These are phyloP conservation scores for Ethmia dodecea DNA, from an alignment of 2,888 invertebrate species.

Conservation along the genomic window DNA sequence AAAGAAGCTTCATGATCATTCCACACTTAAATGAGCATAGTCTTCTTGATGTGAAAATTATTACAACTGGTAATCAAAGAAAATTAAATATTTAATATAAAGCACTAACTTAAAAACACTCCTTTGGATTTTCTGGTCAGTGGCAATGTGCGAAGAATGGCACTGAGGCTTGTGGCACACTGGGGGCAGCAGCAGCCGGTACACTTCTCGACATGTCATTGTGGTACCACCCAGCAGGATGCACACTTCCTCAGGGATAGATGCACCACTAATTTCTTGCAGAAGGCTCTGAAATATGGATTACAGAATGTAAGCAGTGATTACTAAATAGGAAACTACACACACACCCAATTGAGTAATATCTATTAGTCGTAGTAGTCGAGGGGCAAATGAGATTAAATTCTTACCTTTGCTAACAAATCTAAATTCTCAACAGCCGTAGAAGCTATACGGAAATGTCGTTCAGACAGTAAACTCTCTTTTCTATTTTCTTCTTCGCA, in stretches of 20 bases:
- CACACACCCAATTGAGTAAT: no score
- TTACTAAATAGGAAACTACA: no score
- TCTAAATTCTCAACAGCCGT: slow-evolving; percentile 64
- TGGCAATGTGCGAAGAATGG: slow-evolving; percentile 52
- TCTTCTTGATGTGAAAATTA: no score
- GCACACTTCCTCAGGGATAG: slow-evolving; percentile 62
- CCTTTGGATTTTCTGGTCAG: slow-evolving; percentile 57
- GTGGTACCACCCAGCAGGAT: slow-evolving; percentile 59
- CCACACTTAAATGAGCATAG: no score
- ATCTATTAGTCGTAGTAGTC: no score
- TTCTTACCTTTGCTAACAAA: slow-evolving; percentile 59
- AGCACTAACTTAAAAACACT: slow-evolving; percentile 60
- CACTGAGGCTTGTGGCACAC: slow-evolving; percentile 61
- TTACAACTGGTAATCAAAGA: no score
- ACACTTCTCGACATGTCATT: slow-evolving; percentile 60
- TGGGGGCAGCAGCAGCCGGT: slow-evolving; percentile 52
- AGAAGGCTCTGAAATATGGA: slow-evolving; percentile 46
- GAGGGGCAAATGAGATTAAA: no score
- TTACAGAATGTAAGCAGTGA: background rate
- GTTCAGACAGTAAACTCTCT: slow-evolving; percentile 57
- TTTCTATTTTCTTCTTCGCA: slow-evolving; percentile 32
- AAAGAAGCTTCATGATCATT: no score
- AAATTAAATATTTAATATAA: no score
- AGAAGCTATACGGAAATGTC: slow-evolving; percentile 57
- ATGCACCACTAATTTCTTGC: slow-evolving; percentile 54